These are phyloP conservation scores for Aviceda subcristata DNA, from an alignment of 2,113 vertebrate genomes.

Conservation along the genomic window DNA sequence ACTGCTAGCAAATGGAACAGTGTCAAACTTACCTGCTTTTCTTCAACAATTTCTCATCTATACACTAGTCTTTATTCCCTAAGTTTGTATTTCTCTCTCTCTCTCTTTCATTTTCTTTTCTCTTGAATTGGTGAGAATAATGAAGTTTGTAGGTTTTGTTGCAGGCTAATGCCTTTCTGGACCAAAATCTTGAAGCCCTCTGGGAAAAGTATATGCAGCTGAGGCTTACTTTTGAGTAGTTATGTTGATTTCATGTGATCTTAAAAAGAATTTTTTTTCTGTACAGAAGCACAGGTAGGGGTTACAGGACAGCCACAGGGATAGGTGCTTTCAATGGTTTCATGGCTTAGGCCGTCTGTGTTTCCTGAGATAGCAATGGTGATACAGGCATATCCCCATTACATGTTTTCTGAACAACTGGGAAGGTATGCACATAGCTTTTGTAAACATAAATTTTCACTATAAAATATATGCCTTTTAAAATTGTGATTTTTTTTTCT, in stretches of 20 bases:
- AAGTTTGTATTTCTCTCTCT: neutral
- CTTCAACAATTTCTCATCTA: neutral
- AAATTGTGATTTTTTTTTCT: neutral
- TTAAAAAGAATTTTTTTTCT: neutral
- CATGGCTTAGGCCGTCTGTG: neutral
- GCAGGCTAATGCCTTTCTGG: neutral
- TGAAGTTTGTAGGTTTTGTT: neutral
- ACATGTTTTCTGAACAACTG: neutral
- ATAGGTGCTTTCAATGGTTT: neutral
- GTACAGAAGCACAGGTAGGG: neutral
- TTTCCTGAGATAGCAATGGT: neutral
- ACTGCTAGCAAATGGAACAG: neutral
- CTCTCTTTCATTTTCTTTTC: neutral
- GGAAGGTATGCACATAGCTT: neutral
- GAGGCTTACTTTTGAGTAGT: neutral
- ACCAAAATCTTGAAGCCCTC: neutral
- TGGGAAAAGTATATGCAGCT: neutral
- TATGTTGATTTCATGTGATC: neutral
- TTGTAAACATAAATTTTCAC: neutral
- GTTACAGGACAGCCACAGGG: neutral
- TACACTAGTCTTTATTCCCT: neutral
- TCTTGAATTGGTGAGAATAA: neutral
- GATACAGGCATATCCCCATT: neutral
- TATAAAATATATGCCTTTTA: neutral
- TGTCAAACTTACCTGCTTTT: neutral